Evolutionary conservation across 2,797 vertebrate species (phyloP).

Genomic region (Phaenicophaeus curvirostris): DNA sequence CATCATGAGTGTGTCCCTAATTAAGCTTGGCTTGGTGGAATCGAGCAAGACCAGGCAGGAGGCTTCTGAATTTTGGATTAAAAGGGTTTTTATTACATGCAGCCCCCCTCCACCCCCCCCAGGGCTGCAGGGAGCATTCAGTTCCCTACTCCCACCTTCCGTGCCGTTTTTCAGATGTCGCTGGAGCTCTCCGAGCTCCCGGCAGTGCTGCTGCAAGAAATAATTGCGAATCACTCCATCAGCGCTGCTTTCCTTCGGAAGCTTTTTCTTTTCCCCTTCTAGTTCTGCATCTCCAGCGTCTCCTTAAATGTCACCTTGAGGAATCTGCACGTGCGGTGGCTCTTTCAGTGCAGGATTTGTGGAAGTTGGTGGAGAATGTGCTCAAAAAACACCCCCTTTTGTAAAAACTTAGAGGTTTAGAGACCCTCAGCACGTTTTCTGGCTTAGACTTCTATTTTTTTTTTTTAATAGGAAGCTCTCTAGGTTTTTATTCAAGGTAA

Average conservation of each 20-base stretch:
- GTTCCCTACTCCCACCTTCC: background rate
- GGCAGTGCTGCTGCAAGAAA: background rate
- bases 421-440: background rate
- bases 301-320: constrained; percentile 25
- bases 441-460: no score
- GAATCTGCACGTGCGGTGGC: background rate
- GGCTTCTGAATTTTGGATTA: background rate
- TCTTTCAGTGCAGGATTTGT: no score
- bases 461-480: background rate
- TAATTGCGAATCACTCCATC: background rate
- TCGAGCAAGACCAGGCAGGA: background rate
- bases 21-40: background rate
- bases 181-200: background rate
- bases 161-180: rapidly evolving
- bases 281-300: background rate
- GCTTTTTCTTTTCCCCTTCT: background rate
- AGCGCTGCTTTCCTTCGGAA: background rate
- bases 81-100: background rate
- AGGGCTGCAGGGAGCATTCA: background rate
- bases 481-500: background rate
- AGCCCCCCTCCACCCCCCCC: background rate
- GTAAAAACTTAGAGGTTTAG: background rate
- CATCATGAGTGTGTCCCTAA: background rate
- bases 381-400: background rate
- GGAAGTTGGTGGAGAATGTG: background rate